phyloP scores from a whole-genome alignment of 2,113 vertebrate genomes.

The Serilophus lunatus region DNA sequence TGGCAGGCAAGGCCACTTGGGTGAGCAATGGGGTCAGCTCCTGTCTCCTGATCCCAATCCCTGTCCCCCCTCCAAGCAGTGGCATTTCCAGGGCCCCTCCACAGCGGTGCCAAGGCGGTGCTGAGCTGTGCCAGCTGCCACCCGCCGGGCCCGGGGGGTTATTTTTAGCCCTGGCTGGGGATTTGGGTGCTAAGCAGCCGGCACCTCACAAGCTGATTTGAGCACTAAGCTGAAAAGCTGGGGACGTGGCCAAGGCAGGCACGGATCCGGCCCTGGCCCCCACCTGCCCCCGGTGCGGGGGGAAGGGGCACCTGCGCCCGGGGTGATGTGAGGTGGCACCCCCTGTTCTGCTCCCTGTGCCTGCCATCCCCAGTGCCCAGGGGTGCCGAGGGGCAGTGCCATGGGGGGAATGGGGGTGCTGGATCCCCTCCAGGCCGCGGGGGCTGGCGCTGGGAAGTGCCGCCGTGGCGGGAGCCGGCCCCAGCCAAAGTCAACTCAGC shows the following conservation, averaged over 20 bases:
- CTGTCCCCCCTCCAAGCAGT: accelerated
- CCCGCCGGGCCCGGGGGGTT: neutral
- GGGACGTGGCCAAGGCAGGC: neutral
- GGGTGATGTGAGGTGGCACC: neutral
- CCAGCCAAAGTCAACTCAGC: slow-evolving; percentile 38
- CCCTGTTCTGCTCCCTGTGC: too few relatives aligned
- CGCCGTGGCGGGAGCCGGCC: accelerated
- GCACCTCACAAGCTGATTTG: slow-evolving; percentile 52
- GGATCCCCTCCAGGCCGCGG: neutral
- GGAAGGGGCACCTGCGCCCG: accelerated
- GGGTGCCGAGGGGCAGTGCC: neutral
- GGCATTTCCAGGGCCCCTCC: neutral
- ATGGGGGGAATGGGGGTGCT: neutral
- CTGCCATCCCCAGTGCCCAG: accelerated
- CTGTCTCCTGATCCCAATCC: accelerated
- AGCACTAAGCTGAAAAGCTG: slow-evolving; percentile 55
- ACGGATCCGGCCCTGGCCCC: neutral
- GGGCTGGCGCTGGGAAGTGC: neutral
- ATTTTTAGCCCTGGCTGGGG: slow-evolving; percentile 54
- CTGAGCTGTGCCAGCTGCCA: neutral
- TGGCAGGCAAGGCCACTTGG: accelerated
- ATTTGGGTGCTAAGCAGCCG: slow-evolving; percentile 60
- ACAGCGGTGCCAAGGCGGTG: neutral
- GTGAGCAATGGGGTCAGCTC: neutral
- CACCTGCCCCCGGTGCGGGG: neutral